These are phyloP conservation scores for Paelopatides confundens DNA, from an alignment of 53 echinoderm and acorn worm species.

Conservation along the genomic window DNA sequence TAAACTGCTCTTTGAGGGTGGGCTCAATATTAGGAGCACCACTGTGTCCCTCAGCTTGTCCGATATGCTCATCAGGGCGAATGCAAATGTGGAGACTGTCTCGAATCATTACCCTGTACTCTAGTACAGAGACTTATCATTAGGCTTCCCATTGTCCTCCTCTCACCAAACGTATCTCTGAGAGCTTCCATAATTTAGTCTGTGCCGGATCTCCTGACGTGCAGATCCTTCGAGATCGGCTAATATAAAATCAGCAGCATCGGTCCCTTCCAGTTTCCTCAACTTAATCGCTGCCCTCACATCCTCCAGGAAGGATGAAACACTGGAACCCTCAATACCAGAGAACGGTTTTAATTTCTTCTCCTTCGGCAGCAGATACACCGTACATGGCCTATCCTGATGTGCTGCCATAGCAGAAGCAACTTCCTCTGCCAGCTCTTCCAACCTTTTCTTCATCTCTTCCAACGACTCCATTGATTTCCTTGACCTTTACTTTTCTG, in stretches of 20 bases:
- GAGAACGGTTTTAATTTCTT: not conserved
- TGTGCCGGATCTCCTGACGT: not conserved
- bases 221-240: not conserved
- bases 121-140: not conserved
- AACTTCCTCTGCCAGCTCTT: no score
- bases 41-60: not conserved
- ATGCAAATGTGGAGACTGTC: not conserved
- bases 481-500: no score
- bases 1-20: constrained; percentile 11
- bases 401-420: no score
- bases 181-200: not conserved
- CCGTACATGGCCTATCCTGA: no score
- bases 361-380: not conserved
- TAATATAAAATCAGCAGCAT: not conserved
- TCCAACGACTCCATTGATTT: no score
- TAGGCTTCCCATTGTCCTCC: not conserved
- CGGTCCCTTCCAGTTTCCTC: not conserved
- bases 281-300: not conserved
- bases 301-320: not conserved
- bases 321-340: not conserved
- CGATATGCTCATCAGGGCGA: not conserved
- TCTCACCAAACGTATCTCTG: not conserved
- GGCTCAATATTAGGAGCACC: constrained; percentile 3
- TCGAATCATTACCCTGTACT: not conserved
- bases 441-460: no score